Conservation (phyloP, 92 coral and sea anemone species). For the Palythoa grandis region DNA sequence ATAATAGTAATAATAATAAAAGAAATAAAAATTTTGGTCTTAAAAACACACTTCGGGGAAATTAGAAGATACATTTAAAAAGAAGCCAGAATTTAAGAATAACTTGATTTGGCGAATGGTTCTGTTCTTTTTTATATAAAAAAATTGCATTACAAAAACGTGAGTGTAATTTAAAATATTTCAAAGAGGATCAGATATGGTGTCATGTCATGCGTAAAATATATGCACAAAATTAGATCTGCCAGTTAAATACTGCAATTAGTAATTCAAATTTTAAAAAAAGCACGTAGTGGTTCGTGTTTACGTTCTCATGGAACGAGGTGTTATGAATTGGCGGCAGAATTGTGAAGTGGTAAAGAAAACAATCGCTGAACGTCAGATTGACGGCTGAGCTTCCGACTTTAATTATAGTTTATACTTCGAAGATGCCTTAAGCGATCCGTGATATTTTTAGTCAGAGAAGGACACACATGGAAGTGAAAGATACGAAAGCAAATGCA, state of each 20-base stretch:
- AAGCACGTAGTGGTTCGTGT: background rate
- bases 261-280: slow-evolving; percentile 6
- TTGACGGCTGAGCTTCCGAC: slow-evolving; percentile 26
- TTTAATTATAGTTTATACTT: background rate
- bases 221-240: slow-evolving; percentile 8
- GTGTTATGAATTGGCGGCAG: background rate
- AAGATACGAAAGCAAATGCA: background rate
- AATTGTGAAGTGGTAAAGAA: background rate
- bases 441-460: background rate
- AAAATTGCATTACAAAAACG: background rate
- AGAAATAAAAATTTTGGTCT: too few relatives aligned
- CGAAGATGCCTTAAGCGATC: slow-evolving; percentile 7
- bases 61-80: too few relatives aligned
- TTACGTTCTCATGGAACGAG: background rate
- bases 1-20: too few relatives aligned
- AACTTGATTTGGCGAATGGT: too few relatives aligned
- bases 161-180: background rate
- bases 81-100: too few relatives aligned
- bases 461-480: background rate
- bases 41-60: too few relatives aligned
- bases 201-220: slow-evolving; percentile 40
- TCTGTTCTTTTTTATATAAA: too few relatives aligned
- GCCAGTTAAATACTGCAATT: background rate
- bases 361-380: background rate
- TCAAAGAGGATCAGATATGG: background rate